These are phyloP conservation scores for Lucifuga dentata DNA, from an alignment of 2,113 vertebrate species.

Conservation along the genomic window DNA sequence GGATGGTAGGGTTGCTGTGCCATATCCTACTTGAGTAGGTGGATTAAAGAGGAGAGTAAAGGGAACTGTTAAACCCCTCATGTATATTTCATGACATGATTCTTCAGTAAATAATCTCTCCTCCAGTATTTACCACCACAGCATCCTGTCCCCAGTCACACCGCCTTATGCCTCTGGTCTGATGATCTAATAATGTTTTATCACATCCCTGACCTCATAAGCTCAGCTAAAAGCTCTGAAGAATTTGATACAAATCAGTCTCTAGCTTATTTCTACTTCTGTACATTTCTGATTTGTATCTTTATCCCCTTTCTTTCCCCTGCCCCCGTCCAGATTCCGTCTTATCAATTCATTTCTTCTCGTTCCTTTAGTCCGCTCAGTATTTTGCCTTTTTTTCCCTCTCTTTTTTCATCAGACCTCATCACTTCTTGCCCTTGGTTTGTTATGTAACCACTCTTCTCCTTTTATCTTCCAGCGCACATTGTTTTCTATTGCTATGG, in stretches of 20 bases:
- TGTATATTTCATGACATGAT: conserved; percentile 71
- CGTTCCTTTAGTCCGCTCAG: conserved; percentile 35
- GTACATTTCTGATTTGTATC: conserved; percentile 57
- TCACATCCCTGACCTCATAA: conserved; percentile 45
- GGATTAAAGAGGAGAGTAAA: conserved; percentile 70
- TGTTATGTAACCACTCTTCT: conserved; percentile 67
- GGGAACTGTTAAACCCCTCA: conserved; percentile 61
- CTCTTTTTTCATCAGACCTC: conserved; percentile 33
- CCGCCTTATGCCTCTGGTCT: conserved; percentile 23
- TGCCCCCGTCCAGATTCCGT: conserved; percentile 50
- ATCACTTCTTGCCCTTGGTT: conserved; percentile 49
- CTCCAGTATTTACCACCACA: conserved; percentile 47
- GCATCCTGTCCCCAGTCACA: conserved; percentile 9
- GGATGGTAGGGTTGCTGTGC: conserved; percentile 13
- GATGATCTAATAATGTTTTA: conserved; percentile 48
- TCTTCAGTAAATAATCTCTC: conserved; percentile 68
- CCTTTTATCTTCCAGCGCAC: conserved; percentile 38
- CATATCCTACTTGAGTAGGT: conserved; percentile 71
- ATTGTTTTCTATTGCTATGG: conserved; percentile 67
- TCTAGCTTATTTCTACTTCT: conserved; percentile 47
- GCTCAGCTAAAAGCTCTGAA: conserved; percentile 54
- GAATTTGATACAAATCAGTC: conserved; percentile 45
- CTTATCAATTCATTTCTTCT: conserved; percentile 59
- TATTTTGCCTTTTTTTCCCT: conserved; percentile 41
- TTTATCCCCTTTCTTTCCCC: conserved; percentile 47